Evolutionary conservation across 1,140 invertebrate genomes (phyloP), one percentile per base, ranked within the genome.

Genomic region (Condylostylus longicornis): DNA sequence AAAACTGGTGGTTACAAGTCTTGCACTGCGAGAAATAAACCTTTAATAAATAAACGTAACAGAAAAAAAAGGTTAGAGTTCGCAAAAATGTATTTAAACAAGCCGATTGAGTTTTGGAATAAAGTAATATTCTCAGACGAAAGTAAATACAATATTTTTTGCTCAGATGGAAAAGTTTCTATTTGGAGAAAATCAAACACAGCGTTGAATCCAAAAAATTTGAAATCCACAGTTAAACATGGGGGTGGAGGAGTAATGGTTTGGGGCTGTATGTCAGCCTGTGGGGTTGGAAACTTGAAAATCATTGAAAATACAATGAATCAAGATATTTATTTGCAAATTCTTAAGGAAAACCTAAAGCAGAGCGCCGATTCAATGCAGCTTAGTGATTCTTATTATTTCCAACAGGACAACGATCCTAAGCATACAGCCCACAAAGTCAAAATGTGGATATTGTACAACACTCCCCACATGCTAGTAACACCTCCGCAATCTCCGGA

Each of bases 201-300:
- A 35, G 41, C 41, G 1, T 33, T 45, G n/a, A 33, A 44, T 17
- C 43, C 43, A 14, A 25, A 46, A 37, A 47, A 53, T 42, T 43
- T 50, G 21, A 37, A 40, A 17, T 14, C 45, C 18, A 64, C 62
- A 3, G 49, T 64, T 4, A 64, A 64, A 38, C 50, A 61, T 38
- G 48, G 54, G 30, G 49, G 53, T 20, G 48, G 51, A 19, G 35
- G 23, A 23, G 31, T 54, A 2, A 56, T 62, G 53, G 50, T 58
- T 7, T 63, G 56, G 54, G 54, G 50, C 6, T 50, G 42, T 38
- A 49, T 63, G 39, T 38, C 44, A 14, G 31, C 35, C 1, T 31
- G 29, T 25, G 53, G 49, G 9, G 45, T 53, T 2, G 49, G 52
- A n/a, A 42, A 43, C 5, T 20, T 61, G 14, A 27, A 27, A 10